Evolutionary conservation across 2,113 vertebrate genomes (phyloP).

Genomic region (Indicator indicator): DNA sequence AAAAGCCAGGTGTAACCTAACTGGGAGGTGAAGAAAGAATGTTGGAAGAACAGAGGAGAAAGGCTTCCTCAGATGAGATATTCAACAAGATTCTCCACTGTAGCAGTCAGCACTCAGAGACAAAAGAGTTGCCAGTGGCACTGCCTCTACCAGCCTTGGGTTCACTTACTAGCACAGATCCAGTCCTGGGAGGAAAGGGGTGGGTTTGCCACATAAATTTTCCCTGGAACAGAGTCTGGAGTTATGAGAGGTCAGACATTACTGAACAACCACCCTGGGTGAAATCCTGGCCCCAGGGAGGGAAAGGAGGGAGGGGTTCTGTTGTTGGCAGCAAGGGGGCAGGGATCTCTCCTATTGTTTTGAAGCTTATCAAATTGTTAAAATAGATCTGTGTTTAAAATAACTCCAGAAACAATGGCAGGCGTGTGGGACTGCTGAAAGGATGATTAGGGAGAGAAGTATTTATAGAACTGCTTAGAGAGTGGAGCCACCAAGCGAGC

Average conservation of each 20-base stretch:
- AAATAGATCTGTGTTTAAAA: neutral
- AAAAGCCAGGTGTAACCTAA: neutral
- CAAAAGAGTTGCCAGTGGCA: neutral
- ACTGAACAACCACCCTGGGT: neutral
- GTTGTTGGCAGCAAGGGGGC: neutral
- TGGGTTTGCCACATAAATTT: neutral
- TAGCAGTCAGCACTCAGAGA: neutral
- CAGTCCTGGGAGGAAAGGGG: neutral
- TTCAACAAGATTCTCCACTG: neutral
- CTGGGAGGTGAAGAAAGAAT: neutral
- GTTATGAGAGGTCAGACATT: neutral
- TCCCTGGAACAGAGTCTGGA: neutral
- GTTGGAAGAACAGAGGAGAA: neutral
- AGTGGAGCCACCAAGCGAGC: conserved; percentile 1
- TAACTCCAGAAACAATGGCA: neutral
- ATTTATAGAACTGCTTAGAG: conserved; percentile 10
- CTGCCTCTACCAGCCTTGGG: neutral
- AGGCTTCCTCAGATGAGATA: neutral
- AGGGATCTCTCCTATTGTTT: conserved; percentile 10
- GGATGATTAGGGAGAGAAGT: neutral
- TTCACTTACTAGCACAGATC: neutral
- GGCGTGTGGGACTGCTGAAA: neutral
- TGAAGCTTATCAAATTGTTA: conserved; percentile 15
- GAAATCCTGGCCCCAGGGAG: neutral
- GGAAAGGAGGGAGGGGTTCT: conserved; percentile 5